Conservation (phyloP, 2,113 vertebrate species). For the Alouatta palliata region DNA sequence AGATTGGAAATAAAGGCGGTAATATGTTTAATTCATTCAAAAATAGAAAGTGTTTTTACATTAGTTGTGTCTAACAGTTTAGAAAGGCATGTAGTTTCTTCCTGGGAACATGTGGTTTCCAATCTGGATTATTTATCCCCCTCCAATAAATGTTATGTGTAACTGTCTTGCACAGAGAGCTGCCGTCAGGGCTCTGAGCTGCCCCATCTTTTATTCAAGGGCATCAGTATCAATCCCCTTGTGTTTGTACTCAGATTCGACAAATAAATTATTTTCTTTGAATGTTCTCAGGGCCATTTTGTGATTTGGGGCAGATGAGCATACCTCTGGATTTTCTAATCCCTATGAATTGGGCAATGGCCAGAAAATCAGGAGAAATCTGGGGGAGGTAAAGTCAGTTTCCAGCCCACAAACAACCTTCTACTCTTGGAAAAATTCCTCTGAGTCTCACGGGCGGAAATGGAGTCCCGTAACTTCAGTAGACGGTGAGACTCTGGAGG, state of each 20-base stretch:
- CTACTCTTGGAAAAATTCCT: constrained; percentile 59
- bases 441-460: constrained; percentile 58
- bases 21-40: neutral
- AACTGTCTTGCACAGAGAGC: neutral
- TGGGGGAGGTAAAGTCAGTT: neutral
- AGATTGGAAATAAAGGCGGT: constrained; percentile 6
- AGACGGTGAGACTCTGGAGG: constrained; percentile 53
- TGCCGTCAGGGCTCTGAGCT: neutral
- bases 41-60: constrained; percentile 23
- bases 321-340: constrained; percentile 10
- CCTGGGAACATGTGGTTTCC: constrained; percentile 30
- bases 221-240: constrained; percentile 26
- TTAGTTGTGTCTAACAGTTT: neutral
- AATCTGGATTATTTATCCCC: constrained; percentile 28
- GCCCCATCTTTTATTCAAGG: constrained; percentile 58
- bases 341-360: neutral
- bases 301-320: constrained; percentile 21
- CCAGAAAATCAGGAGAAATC: neutral
- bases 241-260: constrained; percentile 39
- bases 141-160: neutral
- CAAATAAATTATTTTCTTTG: constrained; percentile 60
- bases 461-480: constrained; percentile 66
- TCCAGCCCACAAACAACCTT: constrained; percentile 53
- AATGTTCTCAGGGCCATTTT: constrained; percentile 50
- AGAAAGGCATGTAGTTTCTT: constrained; percentile 26